These are phyloP conservation scores for Pachydiplax longipennis DNA, from an alignment of 2,888 invertebrate genomes.

Conservation along the genomic window DNA sequence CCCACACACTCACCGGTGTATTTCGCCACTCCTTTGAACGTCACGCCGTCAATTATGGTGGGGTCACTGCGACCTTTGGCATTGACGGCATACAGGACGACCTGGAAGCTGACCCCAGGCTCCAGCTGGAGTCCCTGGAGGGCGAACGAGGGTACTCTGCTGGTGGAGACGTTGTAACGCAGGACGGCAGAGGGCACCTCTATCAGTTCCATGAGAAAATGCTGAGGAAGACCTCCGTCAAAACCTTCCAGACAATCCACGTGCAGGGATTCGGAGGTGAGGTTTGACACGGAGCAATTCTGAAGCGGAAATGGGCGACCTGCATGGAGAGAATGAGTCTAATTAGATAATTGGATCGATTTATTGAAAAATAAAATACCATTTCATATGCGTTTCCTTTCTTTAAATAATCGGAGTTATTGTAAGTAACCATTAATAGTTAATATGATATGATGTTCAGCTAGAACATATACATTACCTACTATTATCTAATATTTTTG, in stretches of 20 bases:
- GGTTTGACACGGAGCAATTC: slow-evolving; percentile 89
- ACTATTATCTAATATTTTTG: too few relatives aligned
- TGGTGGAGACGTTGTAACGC: slow-evolving; percentile 70
- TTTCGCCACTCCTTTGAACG: slow-evolving; percentile 85
- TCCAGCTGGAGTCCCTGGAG: slow-evolving; percentile 68
- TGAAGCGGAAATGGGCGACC: slow-evolving; percentile 88
- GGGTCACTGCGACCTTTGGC: slow-evolving; percentile 88
- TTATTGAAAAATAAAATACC: too few relatives aligned
- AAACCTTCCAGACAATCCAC: slow-evolving; percentile 89
- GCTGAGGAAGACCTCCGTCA: slow-evolving; percentile 87
- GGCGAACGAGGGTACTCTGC: slow-evolving; percentile 73
- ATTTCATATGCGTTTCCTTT: too few relatives aligned
- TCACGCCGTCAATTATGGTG: slow-evolving; percentile 81
- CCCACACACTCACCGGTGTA: slow-evolving; percentile 73
- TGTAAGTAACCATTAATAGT: too few relatives aligned
- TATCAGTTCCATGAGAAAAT: slow-evolving; percentile 81
- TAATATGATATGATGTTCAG: too few relatives aligned
- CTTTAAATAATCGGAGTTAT: too few relatives aligned
- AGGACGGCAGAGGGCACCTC: slow-evolving; percentile 73
- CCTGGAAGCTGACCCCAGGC: slow-evolving; percentile 76
- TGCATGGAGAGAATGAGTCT: slow-evolving; percentile 56
- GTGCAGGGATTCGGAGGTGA: slow-evolving; percentile 82
- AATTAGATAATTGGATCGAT: too few relatives aligned
- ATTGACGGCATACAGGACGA: slow-evolving; percentile 85
- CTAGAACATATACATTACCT: too few relatives aligned